Conservation (phyloP, 2,888 invertebrate genomes). For the Dinocampus coccinellae region DNA sequence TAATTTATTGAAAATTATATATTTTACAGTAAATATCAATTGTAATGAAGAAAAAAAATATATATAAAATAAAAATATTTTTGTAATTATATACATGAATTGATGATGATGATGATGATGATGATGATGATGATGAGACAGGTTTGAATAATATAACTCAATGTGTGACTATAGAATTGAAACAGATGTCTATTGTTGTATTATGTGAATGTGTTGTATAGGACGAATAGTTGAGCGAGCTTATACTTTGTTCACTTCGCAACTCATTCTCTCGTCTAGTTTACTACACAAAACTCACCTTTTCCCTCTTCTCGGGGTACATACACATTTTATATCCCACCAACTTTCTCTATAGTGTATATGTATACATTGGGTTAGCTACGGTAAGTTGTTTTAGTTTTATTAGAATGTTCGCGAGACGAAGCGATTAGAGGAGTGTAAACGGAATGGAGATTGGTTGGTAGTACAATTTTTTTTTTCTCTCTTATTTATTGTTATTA, state of each 20-base stretch:
- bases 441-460: conserved; percentile 41
- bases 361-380: not conserved
- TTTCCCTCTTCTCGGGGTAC: conserved; percentile 7
- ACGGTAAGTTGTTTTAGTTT: not conserved
- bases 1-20: no score
- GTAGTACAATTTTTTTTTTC: not conserved
- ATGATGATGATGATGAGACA: not conserved
- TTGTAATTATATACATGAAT: no score
- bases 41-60: no score
- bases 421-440: conserved; percentile 36
- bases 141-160: not conserved
- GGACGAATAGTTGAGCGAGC: conserved; percentile 13
- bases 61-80: no score
- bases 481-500: no score
- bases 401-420: not conserved
- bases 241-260: not conserved
- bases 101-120: no score
- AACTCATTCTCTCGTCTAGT: not conserved
- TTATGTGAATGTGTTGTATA: conserved; percentile 35
- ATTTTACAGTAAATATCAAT: no score
- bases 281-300: not conserved
- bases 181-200: conserved; percentile 42
- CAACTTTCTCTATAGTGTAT: conserved; percentile 6
- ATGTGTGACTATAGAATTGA: conserved; percentile 13
- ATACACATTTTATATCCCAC: not conserved